These are phyloP conservation scores for Drosophila nasuta DNA, from an alignment of 1,140 invertebrate species.

Conservation along the genomic window DNA sequence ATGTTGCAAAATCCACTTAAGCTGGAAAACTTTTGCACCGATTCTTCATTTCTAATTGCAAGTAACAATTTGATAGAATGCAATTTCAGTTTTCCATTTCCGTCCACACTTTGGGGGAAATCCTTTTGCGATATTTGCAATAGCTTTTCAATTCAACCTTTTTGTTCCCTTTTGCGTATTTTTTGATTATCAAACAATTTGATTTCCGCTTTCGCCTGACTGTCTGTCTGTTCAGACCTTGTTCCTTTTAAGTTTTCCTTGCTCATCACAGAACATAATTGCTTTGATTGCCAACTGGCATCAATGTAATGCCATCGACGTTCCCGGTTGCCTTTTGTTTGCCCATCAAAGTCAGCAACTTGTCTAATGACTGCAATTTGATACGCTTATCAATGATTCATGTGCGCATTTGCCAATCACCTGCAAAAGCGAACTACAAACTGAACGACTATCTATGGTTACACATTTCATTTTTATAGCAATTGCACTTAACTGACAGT, in stretches of 20 bases:
- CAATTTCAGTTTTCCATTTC: constrained; percentile 16
- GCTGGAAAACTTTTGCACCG: constrained; percentile 1
- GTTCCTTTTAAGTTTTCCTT: constrained; percentile 5
- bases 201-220: constrained; percentile 46
- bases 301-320: constrained; percentile 46
- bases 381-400: constrained; percentile 79
- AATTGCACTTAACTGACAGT: constrained; percentile 71
- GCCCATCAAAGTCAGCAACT: constrained; percentile 55
- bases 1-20: not conserved
- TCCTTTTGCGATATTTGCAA: constrained; percentile 30
- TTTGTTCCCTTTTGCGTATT: not conserved
- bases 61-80: not conserved
- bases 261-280: constrained; percentile 34
- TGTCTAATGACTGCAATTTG: constrained; percentile 80
- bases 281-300: constrained; percentile 64
- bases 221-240: not conserved
- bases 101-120: constrained; percentile 24
- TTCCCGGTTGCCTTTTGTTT: constrained; percentile 41
- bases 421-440: constrained; percentile 21
- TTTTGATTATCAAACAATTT: constrained; percentile 67
- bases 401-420: constrained; percentile 65
- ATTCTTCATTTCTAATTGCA: not conserved
- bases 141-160: constrained; percentile 44
- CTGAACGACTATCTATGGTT: constrained; percentile 14
- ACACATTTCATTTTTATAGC: constrained; percentile 43